A percentile compares a stretch with the other conserved stretches of the same genome.
Evolutionary conservation across 1,140 invertebrate genomes (phyloP).

Genomic region (Popillia japonica): DNA sequence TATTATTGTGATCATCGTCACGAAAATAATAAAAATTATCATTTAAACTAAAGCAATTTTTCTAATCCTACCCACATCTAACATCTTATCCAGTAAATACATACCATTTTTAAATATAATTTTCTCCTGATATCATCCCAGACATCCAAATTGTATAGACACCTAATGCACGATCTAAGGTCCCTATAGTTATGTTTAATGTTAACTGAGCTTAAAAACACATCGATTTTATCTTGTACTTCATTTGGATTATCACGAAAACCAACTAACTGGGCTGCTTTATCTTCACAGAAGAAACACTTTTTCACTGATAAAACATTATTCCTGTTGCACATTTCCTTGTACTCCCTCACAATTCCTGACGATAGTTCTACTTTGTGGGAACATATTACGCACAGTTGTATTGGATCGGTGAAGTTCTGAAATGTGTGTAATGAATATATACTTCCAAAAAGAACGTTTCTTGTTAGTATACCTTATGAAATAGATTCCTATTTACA

Average conservation of each 20-base stretch:
- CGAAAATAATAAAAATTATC: too few relatives aligned
- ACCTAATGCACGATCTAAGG: neutral
- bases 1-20: too few relatives aligned
- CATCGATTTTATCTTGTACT: neutral
- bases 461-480: neutral
- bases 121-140: slow-evolving; percentile 2
- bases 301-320: neutral
- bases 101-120: slow-evolving; percentile 1
- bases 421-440: neutral
- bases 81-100: neutral
- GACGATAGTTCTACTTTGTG: slow-evolving; percentile 5
- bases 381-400: neutral
- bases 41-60: too few relatives aligned
- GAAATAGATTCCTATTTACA: neutral
- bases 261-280: neutral
- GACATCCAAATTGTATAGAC: neutral
- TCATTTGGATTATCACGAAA: slow-evolving; percentile 2
- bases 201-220: neutral
- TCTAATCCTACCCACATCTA: too few relatives aligned
- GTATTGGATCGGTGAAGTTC: neutral
- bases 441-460: neutral
- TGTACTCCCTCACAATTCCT: neutral
- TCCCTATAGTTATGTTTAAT: slow-evolving; percentile 4
- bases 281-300: slow-evolving; percentile 22
- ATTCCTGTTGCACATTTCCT: neutral